phyloP scores from a whole-genome alignment of 2,888 invertebrate genomes.

The Zele albiditarsus region DNA sequence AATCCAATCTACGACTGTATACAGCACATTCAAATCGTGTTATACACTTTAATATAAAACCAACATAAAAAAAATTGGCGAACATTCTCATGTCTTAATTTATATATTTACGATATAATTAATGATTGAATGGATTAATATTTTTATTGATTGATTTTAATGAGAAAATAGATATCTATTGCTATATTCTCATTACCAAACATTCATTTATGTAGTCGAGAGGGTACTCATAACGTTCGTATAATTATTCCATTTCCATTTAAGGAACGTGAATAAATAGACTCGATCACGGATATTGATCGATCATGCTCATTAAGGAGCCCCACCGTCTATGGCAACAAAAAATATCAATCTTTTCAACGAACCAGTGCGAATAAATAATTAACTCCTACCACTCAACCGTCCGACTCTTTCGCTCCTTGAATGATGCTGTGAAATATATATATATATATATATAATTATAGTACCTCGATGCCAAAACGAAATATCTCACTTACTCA shows the following conservation, averaged over 20 bases:
- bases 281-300: constrained; percentile 31
- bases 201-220: neutral
- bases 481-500: constrained; percentile 18
- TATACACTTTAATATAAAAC: too few relatives aligned
- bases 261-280: constrained; percentile 31
- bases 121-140: neutral
- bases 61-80: too few relatives aligned
- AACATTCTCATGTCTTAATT: too few relatives aligned
- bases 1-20: too few relatives aligned
- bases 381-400: constrained; percentile 36
- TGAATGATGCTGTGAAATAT: neutral
- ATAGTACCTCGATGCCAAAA: constrained; percentile 29
- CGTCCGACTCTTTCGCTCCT: constrained; percentile 5
- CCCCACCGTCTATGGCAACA: constrained; percentile 20
- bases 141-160: neutral
- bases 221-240: neutral
- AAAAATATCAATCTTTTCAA: constrained; percentile 34
- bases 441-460: neutral
- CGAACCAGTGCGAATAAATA: constrained; percentile 38
- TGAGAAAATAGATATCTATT: neutral
- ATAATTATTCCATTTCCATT: constrained; percentile 23
- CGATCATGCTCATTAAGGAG: constrained; percentile 38
- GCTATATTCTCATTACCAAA: neutral
- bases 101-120: too few relatives aligned
- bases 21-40: too few relatives aligned